Conservation (phyloP, 2,888 invertebrate species). For the Cheilosia grossa region DNA sequence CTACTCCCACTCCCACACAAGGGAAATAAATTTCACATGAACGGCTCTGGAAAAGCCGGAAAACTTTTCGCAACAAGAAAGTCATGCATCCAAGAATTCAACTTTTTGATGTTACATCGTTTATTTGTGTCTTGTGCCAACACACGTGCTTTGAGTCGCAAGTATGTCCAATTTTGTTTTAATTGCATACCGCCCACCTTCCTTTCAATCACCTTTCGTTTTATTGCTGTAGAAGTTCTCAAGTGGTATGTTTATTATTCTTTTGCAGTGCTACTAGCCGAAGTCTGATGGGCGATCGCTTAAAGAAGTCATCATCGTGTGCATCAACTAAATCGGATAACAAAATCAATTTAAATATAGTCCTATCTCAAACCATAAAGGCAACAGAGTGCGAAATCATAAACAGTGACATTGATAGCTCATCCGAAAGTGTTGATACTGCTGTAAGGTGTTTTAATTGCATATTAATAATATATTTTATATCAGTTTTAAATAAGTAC, state of each 20-base stretch:
- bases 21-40: slow-evolving; percentile 23
- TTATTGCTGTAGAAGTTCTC: slow-evolving; percentile 3
- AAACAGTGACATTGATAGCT: slow-evolving; percentile 78
- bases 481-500: too few species aligned
- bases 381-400: slow-evolving; percentile 79
- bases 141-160: slow-evolving; percentile 3
- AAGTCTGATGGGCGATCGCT: slow-evolving; percentile 43
- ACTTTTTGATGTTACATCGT: slow-evolving; percentile 61
- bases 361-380: slow-evolving; percentile 84
- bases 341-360: slow-evolving; percentile 86
- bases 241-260: background rate
- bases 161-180: slow-evolving; percentile 19
- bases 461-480: too few species aligned
- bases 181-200: slow-evolving; percentile 25
- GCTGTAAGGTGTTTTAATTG: slow-evolving; percentile 34
- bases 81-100: slow-evolving; percentile 26
- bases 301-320: slow-evolving; percentile 47
- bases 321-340: slow-evolving; percentile 80
- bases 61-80: slow-evolving; percentile 37
- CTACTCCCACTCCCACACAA: slow-evolving; percentile 6
- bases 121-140: background rate
- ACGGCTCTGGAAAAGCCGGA: slow-evolving; percentile 27
- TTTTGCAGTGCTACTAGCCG: slow-evolving; percentile 47
- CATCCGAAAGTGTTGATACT: slow-evolving; percentile 75
- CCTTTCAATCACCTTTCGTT: background rate